A percentile compares a stretch with the other conserved stretches of the same genome.
These are phyloP conservation scores for Xenopus petersii DNA, from an alignment of 2,797 vertebrate genomes.

Conservation along the genomic window DNA sequence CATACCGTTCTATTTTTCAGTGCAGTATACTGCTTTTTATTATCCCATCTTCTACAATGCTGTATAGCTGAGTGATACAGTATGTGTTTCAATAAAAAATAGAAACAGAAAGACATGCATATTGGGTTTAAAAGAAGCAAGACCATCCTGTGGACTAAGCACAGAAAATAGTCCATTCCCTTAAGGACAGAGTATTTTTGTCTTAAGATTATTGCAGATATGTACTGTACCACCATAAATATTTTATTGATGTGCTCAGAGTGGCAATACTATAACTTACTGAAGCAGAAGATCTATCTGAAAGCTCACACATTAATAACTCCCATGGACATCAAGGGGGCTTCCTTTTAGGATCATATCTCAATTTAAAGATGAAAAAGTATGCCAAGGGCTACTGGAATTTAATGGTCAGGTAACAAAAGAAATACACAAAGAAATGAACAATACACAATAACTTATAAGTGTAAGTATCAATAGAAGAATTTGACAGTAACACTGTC, in stretches of 20 bases:
- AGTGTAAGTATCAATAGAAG: too few relatives aligned
- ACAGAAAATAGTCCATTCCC: not conserved
- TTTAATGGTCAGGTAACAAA: conserved; percentile 7
- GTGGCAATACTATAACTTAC: not conserved
- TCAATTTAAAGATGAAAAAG: conserved; percentile 17
- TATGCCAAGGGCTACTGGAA: conserved; percentile 5
- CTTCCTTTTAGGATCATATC: not conserved
- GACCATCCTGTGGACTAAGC: too few relatives aligned
- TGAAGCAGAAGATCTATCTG: conserved; percentile 12
- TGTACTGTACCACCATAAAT: conserved; percentile 6
- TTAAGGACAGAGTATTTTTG: not conserved
- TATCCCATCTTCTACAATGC: too few relatives aligned
- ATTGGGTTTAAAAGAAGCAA: too few relatives aligned
- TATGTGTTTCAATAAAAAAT: too few relatives aligned
- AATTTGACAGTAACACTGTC: too few relatives aligned
- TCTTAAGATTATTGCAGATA: not conserved
- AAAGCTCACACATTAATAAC: conserved; percentile 19
- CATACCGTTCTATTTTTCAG: too few relatives aligned
- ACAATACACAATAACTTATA: too few relatives aligned
- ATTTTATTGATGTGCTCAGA: not conserved
- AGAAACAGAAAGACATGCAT: too few relatives aligned
- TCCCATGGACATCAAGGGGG: not conserved
- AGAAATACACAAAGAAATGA: too few relatives aligned
- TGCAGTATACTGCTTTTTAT: too few relatives aligned
- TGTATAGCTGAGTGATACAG: too few relatives aligned